Base-by-base conservation (phyloP, 1,140 invertebrate species). In the Laodelphax striatellus region DNA sequence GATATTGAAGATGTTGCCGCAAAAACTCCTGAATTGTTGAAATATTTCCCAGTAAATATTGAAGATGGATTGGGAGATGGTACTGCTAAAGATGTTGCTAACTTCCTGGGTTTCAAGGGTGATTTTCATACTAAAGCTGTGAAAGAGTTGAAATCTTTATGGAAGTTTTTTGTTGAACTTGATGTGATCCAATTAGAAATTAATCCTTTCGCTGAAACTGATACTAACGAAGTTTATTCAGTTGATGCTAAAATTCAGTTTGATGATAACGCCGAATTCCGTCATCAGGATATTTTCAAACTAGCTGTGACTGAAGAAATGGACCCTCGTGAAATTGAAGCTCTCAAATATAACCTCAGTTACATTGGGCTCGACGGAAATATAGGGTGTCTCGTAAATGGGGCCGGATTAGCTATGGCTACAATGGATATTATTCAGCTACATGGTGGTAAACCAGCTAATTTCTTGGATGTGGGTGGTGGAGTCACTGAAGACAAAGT, bases 181-280 rank as follows among this genome's bases (percentile, higher is more conserved):
- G 96, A 99, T 81, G 94, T 94, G 10, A 86, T 92, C 19, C 96
- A 98, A 75, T 77, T 99, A 52, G 96, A 99, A 80, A 97, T 99
- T 57, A 99, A 99, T 81, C 97, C 97, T 1, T 80, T 99, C 65
- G 96, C 92, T 19, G 93, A 97, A 73, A 97, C 94, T 14, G 82
- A 85, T 68, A 82, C 90, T 70, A 86, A 85, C 1, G 76, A 87
- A 78, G 94, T 99, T 11, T 85, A 97, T 54, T 90, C 92, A 31
- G 94, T 99, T 59, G 97, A 99, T 84, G 96, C 97, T n/a, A 99
- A 99, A 79, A 83, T 94, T 62, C 89, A 92, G 64, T 98, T 99
- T 77, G 97, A 99, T 76, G 95, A 99, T 71, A 98, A 97, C 80
- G 95, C 97, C 1, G 78, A 86, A 65, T 99, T 92, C 68, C 79